These are phyloP conservation scores for Phoxinus dragarum DNA, from an alignment of 2,797 vertebrate genomes.

Conservation along the genomic window DNA sequence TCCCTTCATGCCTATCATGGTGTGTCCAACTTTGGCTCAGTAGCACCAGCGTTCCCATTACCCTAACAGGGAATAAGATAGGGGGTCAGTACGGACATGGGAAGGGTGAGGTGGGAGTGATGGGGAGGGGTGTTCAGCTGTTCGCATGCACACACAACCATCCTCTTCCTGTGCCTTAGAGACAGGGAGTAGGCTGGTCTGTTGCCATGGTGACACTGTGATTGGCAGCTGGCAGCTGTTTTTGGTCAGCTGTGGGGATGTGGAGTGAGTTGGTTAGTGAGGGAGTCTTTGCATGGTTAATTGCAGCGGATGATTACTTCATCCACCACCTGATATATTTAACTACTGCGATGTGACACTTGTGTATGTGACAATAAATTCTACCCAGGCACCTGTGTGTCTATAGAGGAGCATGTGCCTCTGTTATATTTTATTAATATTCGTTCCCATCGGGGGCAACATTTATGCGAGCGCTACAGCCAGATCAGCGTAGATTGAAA, in stretches of 20 bases:
- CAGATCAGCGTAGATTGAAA: constrained; percentile 42
- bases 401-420: constrained; percentile 34
- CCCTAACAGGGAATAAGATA: constrained; percentile 67
- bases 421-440: constrained; percentile 56
- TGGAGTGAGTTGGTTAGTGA: constrained; percentile 56
- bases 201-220: constrained; percentile 69
- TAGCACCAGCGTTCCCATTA: constrained; percentile 57
- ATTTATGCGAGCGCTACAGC: constrained; percentile 47
- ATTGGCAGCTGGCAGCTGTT: constrained; percentile 74
- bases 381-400: constrained; percentile 46
- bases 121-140: constrained; percentile 63
- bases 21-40: constrained; percentile 63
- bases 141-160: constrained; percentile 54
- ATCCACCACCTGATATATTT: constrained; percentile 55
- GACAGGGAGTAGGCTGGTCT: constrained; percentile 67
- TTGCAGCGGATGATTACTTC: constrained; percentile 51
- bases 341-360: constrained; percentile 44
- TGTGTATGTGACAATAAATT: constrained; percentile 51
- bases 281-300: constrained; percentile 29
- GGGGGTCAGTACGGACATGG: constrained; percentile 56
- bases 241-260: constrained; percentile 70
- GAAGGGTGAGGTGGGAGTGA: constrained; percentile 30
- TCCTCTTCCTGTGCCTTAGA: constrained; percentile 64
- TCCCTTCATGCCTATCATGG: constrained; percentile 35
- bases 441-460: constrained; percentile 22